A percentile compares a stretch with the other conserved stretches of the same genome.
These are phyloP conservation scores for Helicorthomorpha holstii DNA, from an alignment of 1,140 invertebrate species.

Conservation along the genomic window DNA sequence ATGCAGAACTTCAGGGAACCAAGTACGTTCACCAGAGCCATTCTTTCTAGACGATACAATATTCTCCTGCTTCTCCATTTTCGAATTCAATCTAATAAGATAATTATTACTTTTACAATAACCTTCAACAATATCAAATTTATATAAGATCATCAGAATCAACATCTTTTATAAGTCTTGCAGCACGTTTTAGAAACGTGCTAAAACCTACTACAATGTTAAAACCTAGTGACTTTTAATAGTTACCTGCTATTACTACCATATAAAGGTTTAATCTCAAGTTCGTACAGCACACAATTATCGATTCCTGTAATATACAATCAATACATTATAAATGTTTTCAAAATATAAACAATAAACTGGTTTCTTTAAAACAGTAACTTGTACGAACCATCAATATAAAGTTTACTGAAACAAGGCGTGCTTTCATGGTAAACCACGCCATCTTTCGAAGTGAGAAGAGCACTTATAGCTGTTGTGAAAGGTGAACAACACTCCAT, in stretches of 20 bases:
- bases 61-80: background rate
- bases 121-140: background rate
- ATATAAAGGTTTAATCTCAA: no score
- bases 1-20: background rate
- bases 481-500: background rate
- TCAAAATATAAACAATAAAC: no score
- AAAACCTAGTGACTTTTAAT: no score
- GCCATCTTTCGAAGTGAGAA: background rate
- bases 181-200: background rate
- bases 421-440: background rate
- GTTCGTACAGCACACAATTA: no score
- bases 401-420: background rate
- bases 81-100: background rate
- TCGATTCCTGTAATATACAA: no score
- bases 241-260: no score
- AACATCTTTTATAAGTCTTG: background rate
- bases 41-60: background rate
- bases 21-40: background rate
- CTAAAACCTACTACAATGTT: background rate
- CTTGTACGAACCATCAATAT: no score
- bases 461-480: background rate
- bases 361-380: no score
- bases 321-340: no score
- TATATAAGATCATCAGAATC: background rate
- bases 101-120: background rate